These are phyloP conservation scores for Glossosoma conforme DNA, from an alignment of 1,140 invertebrate genomes.

Conservation along the genomic window DNA sequence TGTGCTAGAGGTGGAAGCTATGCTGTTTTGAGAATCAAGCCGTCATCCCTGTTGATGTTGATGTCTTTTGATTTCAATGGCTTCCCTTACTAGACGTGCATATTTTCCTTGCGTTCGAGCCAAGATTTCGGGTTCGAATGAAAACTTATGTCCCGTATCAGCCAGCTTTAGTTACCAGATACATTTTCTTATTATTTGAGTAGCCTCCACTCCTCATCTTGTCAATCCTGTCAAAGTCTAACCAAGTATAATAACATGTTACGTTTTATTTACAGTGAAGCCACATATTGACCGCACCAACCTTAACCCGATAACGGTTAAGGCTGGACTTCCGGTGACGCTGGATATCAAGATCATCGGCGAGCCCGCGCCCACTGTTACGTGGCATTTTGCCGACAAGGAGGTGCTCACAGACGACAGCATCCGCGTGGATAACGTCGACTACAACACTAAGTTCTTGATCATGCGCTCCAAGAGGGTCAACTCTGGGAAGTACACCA, in stretches of 20 bases:
- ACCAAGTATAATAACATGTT: constrained; percentile 25
- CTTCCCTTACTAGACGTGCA: too few relatives aligned
- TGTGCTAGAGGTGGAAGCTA: too few relatives aligned
- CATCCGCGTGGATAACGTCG: constrained; percentile 76
- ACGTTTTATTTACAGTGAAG: constrained; percentile 63
- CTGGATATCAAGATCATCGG: constrained; percentile 91
- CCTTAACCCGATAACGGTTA: constrained; percentile 76
- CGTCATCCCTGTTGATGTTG: too few relatives aligned
- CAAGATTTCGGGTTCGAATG: too few relatives aligned
- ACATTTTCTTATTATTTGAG: too few relatives aligned
- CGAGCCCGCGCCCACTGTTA: constrained; percentile 87
- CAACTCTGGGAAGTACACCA: constrained; percentile 87
- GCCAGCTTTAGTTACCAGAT: neutral
- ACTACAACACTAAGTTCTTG: constrained; percentile 88
- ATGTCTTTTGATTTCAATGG: too few relatives aligned
- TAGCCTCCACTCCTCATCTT: too few relatives aligned
- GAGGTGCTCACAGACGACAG: constrained; percentile 63
- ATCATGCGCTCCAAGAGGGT: constrained; percentile 73
- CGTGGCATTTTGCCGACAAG: constrained; percentile 82
- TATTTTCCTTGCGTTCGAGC: too few relatives aligned
- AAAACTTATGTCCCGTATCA: too few relatives aligned
- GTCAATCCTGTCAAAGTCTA: constrained; percentile 2
- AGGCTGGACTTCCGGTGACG: constrained; percentile 85
- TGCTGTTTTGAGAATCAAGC: too few relatives aligned
- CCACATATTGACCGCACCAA: constrained; percentile 90